A percentile compares a stretch with the other conserved stretches of the same genome.
phyloP scores from a whole-genome alignment of 2,797 vertebrate species.

The Propithecus perrieri region DNA sequence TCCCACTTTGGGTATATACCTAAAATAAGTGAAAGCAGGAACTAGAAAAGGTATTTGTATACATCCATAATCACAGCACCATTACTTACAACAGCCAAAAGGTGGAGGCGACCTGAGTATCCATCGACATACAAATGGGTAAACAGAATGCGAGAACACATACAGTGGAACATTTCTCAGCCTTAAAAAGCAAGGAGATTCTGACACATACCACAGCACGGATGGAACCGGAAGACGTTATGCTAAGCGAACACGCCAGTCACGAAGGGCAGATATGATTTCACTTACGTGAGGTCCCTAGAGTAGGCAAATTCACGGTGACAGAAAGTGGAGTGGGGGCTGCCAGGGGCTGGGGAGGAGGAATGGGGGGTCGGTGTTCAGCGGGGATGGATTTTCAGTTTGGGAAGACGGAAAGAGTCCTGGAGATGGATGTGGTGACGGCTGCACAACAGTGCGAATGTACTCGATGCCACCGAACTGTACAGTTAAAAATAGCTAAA shows the following conservation, averaged over 20 bases:
- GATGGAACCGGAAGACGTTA: background rate
- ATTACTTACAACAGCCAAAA: background rate
- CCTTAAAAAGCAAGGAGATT: background rate
- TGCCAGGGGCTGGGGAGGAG: background rate
- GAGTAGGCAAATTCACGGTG: background rate
- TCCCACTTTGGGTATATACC: too few relatives aligned
- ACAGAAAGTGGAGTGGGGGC: background rate
- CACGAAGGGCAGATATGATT: background rate
- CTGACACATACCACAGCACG: background rate
- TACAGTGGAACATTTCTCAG: too few relatives aligned
- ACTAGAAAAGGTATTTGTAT: background rate
- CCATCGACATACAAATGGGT: background rate
- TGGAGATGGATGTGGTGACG: background rate
- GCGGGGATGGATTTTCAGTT: background rate
- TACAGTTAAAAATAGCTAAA: background rate
- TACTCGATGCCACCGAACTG: background rate
- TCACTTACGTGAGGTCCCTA: background rate
- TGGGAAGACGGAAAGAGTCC: background rate
- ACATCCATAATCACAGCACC: background rate
- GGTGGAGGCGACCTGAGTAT: background rate
- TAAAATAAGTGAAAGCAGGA: background rate
- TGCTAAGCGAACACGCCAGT: background rate
- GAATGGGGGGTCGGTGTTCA: background rate
- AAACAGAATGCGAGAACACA: background rate
- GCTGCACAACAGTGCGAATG: rapidly evolving